A percentile compares a stretch with the other conserved stretches of the same genome.
Conservation (phyloP, 1,140 invertebrate genomes). For the Zaprionus ghesquierei region DNA sequence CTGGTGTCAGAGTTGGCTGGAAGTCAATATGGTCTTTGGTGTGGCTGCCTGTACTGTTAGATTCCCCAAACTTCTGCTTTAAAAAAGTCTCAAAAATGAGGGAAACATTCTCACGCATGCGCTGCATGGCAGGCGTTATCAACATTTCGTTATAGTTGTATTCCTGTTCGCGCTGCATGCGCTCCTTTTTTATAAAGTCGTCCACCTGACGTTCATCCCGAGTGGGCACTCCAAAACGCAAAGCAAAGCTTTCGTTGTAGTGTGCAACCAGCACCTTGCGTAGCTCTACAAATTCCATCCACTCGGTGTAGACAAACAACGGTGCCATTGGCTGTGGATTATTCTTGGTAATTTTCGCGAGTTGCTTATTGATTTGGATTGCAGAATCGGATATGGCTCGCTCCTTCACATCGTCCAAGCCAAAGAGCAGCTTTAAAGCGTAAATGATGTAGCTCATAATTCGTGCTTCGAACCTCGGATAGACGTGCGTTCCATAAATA, state of each 20-base stretch:
- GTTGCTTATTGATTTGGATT: constrained; percentile 80
- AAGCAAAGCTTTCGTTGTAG: constrained; percentile 84
- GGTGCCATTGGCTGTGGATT: constrained; percentile 42
- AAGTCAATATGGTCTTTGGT: constrained; percentile 56
- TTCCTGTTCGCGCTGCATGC: constrained; percentile 49
- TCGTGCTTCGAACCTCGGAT: constrained; percentile 86
- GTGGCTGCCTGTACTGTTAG: neutral
- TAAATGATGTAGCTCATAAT: constrained; percentile 86
- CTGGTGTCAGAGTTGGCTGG: constrained; percentile 65
- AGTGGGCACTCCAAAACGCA: constrained; percentile 45
- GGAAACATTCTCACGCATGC: constrained; percentile 52
- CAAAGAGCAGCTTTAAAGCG: constrained; percentile 85
- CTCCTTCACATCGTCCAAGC: constrained; percentile 86
- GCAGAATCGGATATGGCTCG: constrained; percentile 84
- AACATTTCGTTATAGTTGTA: constrained; percentile 13
- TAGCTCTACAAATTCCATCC: constrained; percentile 86
- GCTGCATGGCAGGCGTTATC: constrained; percentile 34
- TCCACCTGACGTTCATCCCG: constrained; percentile 37
- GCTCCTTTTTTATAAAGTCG: constrained; percentile 53
- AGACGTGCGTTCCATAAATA: constrained; percentile 3
- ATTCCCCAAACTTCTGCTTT: constrained; percentile 48
- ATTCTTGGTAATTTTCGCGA: neutral
- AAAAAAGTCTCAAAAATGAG: constrained; percentile 53
- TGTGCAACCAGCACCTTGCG: constrained; percentile 84
- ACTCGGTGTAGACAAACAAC: constrained; percentile 86